phyloP scores from a whole-genome alignment of 2,113 vertebrate species.

The Suncus etruscus region DNA sequence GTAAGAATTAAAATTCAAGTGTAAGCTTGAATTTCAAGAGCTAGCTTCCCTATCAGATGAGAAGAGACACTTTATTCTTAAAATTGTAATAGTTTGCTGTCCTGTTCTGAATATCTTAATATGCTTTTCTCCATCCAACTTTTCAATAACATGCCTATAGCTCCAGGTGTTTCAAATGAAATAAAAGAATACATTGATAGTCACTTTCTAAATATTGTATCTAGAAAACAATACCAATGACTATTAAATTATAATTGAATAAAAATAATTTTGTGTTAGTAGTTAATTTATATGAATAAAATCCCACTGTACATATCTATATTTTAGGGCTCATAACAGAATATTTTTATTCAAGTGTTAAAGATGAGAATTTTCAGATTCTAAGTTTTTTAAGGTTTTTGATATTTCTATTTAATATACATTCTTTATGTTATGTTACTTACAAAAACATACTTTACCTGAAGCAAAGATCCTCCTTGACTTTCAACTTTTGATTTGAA shows the following conservation, averaged over 20 bases:
- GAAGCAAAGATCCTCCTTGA: constrained; percentile 1
- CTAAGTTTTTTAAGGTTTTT: not conserved
- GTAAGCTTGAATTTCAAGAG: not conserved
- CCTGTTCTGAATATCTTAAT: not conserved
- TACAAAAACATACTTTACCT: not conserved
- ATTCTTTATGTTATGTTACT: not conserved
- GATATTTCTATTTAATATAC: not conserved
- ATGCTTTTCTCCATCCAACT: not conserved
- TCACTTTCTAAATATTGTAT: constrained; percentile 13
- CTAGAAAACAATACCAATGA: not conserved
- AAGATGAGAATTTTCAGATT: constrained; percentile 43
- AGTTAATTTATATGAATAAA: not conserved
- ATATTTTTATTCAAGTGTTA: not conserved
- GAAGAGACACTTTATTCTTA: not conserved
- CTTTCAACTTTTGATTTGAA: not conserved
- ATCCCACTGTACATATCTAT: not conserved
- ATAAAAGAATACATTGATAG: not conserved
- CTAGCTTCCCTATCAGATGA: not conserved
- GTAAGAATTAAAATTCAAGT: not conserved
- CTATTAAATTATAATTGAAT: not conserved
- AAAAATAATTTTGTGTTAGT: not conserved
- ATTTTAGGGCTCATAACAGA: not conserved
- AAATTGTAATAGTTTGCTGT: not conserved
- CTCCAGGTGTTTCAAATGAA: not conserved
- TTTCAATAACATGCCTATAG: not conserved